Percentiles rank a stretch among this genome's conserved stretches.
These are phyloP conservation scores for Leptosomus discolor DNA, from an alignment of 2,113 vertebrate species.

Conservation along the genomic window DNA sequence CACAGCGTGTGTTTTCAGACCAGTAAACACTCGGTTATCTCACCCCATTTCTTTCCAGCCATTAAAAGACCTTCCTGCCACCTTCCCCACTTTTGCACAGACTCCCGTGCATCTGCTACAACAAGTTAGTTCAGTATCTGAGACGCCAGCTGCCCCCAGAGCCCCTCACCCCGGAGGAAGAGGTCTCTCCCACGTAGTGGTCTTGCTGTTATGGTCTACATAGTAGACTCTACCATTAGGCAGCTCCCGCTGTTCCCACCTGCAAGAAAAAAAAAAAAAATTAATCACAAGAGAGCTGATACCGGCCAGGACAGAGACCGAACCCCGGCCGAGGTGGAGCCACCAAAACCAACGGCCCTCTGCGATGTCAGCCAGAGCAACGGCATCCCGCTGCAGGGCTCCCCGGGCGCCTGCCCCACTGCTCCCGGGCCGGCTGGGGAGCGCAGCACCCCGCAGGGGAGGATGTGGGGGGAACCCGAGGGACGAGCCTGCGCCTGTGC, in stretches of 20 bases:
- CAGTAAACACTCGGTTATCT: background rate
- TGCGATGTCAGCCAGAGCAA: background rate
- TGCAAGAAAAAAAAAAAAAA: slow-evolving; percentile 59
- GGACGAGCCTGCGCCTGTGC: fast-evolving
- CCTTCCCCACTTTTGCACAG: background rate
- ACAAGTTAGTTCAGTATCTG: background rate
- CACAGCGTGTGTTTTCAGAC: background rate
- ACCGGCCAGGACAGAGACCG: background rate
- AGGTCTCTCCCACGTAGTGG: slow-evolving; percentile 97
- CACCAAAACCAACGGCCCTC: background rate
- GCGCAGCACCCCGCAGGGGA: background rate
- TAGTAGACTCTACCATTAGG: slow-evolving; percentile 95
- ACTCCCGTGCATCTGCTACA: too few relatives aligned
- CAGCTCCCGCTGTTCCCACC: slow-evolving; percentile 95
- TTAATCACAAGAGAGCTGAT: background rate
- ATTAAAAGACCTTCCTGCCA: background rate
- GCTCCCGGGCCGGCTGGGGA: background rate
- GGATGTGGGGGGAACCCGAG: fast-evolving
- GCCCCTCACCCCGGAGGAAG: slow-evolving; percentile 89
- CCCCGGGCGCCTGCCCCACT: fast-evolving
- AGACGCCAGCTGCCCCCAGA: background rate
- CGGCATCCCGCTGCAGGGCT: background rate
- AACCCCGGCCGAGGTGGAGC: background rate
- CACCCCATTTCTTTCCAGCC: background rate
- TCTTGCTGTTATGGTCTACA: slow-evolving; percentile 98